phyloP scores from a whole-genome alignment of 2,113 vertebrate genomes.

The Rana temporaria region DNA sequence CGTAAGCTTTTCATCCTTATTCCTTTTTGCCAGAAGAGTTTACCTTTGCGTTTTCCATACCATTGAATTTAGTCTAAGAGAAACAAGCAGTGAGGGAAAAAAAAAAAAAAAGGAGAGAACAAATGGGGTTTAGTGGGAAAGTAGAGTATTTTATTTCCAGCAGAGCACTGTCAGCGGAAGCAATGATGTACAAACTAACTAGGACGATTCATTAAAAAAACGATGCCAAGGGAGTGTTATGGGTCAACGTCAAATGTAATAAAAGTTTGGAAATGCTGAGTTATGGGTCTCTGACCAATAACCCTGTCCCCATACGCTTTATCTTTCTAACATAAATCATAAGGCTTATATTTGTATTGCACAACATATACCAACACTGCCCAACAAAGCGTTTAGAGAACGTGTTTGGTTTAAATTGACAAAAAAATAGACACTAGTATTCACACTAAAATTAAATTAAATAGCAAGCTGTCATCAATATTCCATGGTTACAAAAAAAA shows the following conservation, averaged over 20 bases:
- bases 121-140: constrained; percentile 40
- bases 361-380: constrained; percentile 9
- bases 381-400: constrained; percentile 15
- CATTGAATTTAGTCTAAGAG: constrained; percentile 52
- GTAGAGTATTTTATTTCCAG: constrained; percentile 50
- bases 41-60: constrained; percentile 56
- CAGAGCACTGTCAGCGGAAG: constrained; percentile 48
- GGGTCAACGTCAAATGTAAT: constrained; percentile 47
- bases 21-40: constrained; percentile 47
- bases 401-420: background rate
- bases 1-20: constrained; percentile 10
- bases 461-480: background rate
- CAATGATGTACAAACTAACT: constrained; percentile 55
- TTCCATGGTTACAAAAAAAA: too few relatives aligned
- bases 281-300: constrained; percentile 52
- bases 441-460: background rate
- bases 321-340: constrained; percentile 50
- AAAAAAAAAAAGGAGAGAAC: constrained; percentile 24
- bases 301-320: constrained; percentile 47
- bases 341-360: constrained; percentile 32
- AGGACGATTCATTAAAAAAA: constrained; percentile 55
- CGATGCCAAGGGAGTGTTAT: constrained; percentile 50
- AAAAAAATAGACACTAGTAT: constrained; percentile 8
- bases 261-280: constrained; percentile 51
- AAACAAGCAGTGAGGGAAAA: constrained; percentile 24